Evolutionary conservation across 1,140 invertebrate genomes (phyloP), one percentile per base, ranked within the genome.

Genomic region (Aplysia californica): DNA sequence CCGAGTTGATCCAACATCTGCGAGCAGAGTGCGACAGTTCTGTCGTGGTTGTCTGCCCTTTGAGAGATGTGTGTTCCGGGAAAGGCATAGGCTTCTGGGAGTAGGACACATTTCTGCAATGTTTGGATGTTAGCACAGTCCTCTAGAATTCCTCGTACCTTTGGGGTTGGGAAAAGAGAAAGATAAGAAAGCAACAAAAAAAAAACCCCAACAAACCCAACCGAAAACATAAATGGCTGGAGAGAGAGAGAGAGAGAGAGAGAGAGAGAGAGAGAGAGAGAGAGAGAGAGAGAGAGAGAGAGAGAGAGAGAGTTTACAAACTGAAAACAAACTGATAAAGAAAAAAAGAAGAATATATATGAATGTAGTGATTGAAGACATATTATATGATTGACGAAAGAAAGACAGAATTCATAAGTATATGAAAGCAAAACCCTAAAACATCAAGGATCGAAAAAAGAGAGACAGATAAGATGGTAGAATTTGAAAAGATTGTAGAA

Each of bases 1-100:
- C 77, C 78, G 20, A 82, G 65, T 55, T 77, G 58, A 3, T 70
- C 69, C 23, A 86, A 61, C 41, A 79, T 79, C 23, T 82, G 59
- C 26, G 75, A 78, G 55, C 82, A 81, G 6, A 79, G 73, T 2
- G 31, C 23, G 26, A 80, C 65, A 23, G 81, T 74, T 0, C 58
- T 67, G 38, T 76, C 71, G 33, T 81, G 79, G 70, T 86, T 86
- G 20, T 76, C 66, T 44, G 77, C 70, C 23, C 85, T 73, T 55
- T 79, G 78, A 15, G 75, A 71, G 20, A 85, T 84, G 65, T 85
- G 83, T 50, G 79, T 81, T 0, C 86, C 86, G 0, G 85, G 85
- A 71, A 87, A 87, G 18, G 85, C 86, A 67, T 86, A 87, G 0
- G 80, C 77, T 38, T 87, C 85, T 29, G 86, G 86, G 31, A 87